Base-by-base conservation (phyloP, 1,140 invertebrate genomes). In the Rhagoletis zephyria region DNA sequence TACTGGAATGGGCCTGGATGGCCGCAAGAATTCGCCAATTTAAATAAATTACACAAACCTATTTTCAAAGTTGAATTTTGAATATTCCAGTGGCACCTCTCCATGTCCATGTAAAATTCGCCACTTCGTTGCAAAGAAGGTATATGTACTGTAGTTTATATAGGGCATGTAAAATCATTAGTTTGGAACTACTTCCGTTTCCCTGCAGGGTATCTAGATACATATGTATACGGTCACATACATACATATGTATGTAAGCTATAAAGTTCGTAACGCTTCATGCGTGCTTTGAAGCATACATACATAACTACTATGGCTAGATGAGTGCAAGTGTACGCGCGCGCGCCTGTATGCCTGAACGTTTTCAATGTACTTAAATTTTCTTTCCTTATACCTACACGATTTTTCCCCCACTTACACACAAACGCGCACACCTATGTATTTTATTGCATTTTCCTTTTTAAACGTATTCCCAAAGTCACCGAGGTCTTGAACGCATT, bases 351-450 rank as follows among this genome's bases (percentile, higher is more conserved):
- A 12, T 48, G 48, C n/a, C 74, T 48, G 74, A 81, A 56, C 74
- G 16, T 56, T 81, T 81, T 56, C 48, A 81, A 81, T 81, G 74
- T 70, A 81, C 74, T 81, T 81, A 81, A 81, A 16, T 81, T 81
- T 81, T 81, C 74, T 56, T n/a, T 74, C 45, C 74, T 81, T 81
- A 81, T 81, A 81, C 74, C 74, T 81, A 81, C 74, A 81, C 74
- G 16, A 81, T 56, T 51, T 56, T 81, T 56, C 19, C 48, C 74
- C 10, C 61, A 74, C 67, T 42, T 48, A 74, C 67, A 74, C 1
- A 74, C 42, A 30, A 30, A 7, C 51, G 51, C 10, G 51, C 51
- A 56, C 61, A 63, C 12, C 7, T n/a, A 16, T 1, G 12, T 10
- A 63, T 63, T 63, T 10, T 4, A 16, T 10, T 63, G 19, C 48